Conservation (phyloP, 2,797 vertebrate genomes). For the Phyllotis vaccarum region DNA sequence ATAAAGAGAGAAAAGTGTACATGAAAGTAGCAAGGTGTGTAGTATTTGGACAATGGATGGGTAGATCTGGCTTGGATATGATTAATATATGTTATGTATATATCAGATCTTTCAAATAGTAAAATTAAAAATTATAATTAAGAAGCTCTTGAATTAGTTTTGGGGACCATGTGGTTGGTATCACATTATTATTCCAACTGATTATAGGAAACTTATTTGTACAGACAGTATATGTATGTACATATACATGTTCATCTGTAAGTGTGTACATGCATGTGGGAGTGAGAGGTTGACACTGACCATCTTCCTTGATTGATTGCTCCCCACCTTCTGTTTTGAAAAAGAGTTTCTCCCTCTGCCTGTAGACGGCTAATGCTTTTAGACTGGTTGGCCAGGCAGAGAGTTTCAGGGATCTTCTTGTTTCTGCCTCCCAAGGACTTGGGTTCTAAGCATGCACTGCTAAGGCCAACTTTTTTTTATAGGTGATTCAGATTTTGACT, state of each 20-base stretch:
- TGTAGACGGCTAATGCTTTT: neutral
- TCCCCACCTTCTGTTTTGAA: neutral
- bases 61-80: neutral
- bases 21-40: too few relatives aligned
- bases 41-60: too few relatives aligned
- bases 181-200: neutral
- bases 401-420: neutral
- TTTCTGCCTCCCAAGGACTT: neutral
- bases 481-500: neutral
- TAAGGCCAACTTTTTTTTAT: neutral
- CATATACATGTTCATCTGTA: neutral
- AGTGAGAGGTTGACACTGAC: neutral
- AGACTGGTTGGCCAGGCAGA: too few relatives aligned
- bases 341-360: neutral
- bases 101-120: neutral
- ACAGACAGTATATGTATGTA: neutral
- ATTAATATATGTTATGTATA: neutral
- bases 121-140: neutral
- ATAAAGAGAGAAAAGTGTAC: too few relatives aligned
- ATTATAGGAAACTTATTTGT: neutral
- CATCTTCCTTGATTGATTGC: neutral
- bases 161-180: neutral
- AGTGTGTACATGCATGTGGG: neutral
- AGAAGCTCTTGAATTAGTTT: neutral
- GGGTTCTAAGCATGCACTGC: too few relatives aligned